Evolutionary conservation across 2,888 invertebrate genomes (phyloP), one percentile per base, ranked within the genome.

Genomic region (Aspidapion aeneum): DNA sequence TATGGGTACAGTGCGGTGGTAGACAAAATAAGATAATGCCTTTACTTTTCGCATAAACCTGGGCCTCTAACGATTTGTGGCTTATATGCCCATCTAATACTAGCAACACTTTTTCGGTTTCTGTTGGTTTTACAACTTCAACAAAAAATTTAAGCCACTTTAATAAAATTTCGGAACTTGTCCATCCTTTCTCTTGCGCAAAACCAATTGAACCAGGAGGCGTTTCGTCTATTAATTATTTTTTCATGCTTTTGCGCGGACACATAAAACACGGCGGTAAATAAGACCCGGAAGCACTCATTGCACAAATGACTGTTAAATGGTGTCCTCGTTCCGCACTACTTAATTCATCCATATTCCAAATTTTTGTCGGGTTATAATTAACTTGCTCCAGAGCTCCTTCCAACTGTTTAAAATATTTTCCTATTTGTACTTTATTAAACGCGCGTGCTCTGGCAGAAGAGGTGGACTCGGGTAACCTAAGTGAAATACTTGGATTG

Each of bases 291-390:
- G 3, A 17, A 5, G 3, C 3, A 51, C 51, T 12, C 51, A 51
- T 51, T 12, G 51, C n/a, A n/a, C n/a, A n/a, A n/a, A n/a, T n/a
- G n/a, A n/a, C n/a, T n/a, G n/a, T n/a, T n/a, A n/a, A n/a, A n/a
- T n/a, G n/a, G n/a, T n/a, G n/a, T n/a, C n/a, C n/a, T n/a, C n/a
- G n/a, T n/a, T n/a, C n/a, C n/a, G n/a, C n/a, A n/a, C n/a, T n/a
- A n/a, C n/a, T n/a, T n/a, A n/a, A n/a, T 69, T 81, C 78, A 68
- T 80, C 79, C 22, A 76, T 63, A 60, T 67, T 68, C 50, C 55
- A 65, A 63, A 19, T 35, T 51, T 51, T 12, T 16, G n/a, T n/a
- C n/a, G n/a, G n/a, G n/a, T n/a, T n/a, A n/a, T n/a, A n/a, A n/a
- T n/a, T n/a, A n/a, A n/a, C n/a, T n/a, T n/a, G n/a, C n/a, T n/a